Evolutionary conservation across 2,113 vertebrate genomes (phyloP).

Genomic region (Pimephales promelas): DNA sequence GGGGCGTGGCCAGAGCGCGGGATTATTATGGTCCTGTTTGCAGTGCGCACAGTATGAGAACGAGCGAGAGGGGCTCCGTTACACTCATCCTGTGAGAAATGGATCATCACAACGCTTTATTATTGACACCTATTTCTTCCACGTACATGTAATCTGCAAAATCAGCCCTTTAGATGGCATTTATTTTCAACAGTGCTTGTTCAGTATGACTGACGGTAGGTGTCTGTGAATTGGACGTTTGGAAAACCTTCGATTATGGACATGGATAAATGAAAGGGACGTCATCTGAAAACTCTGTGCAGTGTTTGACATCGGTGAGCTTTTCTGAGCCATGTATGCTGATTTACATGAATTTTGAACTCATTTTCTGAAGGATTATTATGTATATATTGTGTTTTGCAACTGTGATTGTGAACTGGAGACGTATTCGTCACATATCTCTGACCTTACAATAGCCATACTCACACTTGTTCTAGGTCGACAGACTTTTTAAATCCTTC

Average conservation of each 20-base stretch:
- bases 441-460: background rate
- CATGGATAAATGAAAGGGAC: background rate
- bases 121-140: background rate
- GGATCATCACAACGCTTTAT: background rate
- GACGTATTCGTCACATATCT: background rate
- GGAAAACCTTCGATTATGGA: background rate
- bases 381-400: background rate
- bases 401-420: background rate
- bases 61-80: background rate
- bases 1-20: slow-evolving; percentile 30
- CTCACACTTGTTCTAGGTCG: background rate
- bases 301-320: background rate
- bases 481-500: background rate
- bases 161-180: background rate
- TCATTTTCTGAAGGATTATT: background rate
- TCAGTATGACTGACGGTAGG: background rate
- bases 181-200: background rate
- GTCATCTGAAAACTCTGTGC: background rate
- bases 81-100: background rate
- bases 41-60: background rate
- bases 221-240: background rate
- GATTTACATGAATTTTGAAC: background rate
- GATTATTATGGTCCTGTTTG: background rate
- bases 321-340: background rate
- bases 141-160: too few species aligned